Base-by-base conservation (phyloP, 2,113 vertebrate species). In the Dendropsophus ebraccatus region DNA sequence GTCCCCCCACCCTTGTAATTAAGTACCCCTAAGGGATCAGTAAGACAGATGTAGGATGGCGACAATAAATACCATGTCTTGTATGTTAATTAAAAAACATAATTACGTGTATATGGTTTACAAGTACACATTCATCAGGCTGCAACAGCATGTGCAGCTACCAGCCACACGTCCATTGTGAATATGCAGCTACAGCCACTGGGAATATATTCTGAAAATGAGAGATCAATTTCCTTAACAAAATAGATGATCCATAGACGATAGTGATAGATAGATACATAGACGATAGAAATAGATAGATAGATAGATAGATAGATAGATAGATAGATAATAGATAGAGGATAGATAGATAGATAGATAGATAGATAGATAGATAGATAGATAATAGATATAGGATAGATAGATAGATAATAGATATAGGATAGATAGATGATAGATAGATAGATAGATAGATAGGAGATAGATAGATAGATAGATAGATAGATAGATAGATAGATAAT, bases 11-110 rank as follows among this genome's bases (percentile, higher is more conserved):
- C 84, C 84, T 86, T 80, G 65, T 86, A 80, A 86, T 80, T 86
- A 85, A 79, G 45, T 37, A 60, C 65, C 72, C 84, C 84, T 80
- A 60, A 72, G 84, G 76, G 84, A 86, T 73, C 84, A 16, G 84
- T 81, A 80, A 81, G 79, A 76, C 76, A 86, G 84, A 86, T 86
- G 76, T 32, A 80, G 65, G 84, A 47, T 80, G 84, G 75, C 65
- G 76, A 86, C 62, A 86, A 86, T 80, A 49, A 86, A 86, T 80
- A 52, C 10, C 65, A 69, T 35, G 58, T 86, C 76, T 72, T 80
- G 76, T 70, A 70, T 21, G 49, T 86, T 86, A 86, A 86, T 86
- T 86, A 86, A 86, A 84, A 79, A 86, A 70, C 84, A 80, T 73
- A 67, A 86, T 80, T 80, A 80, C 35, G 50, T 80, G 78, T 72